Evolutionary conservation across 2,113 vertebrate species (phyloP).

Genomic region (Nansenia antarctica): DNA sequence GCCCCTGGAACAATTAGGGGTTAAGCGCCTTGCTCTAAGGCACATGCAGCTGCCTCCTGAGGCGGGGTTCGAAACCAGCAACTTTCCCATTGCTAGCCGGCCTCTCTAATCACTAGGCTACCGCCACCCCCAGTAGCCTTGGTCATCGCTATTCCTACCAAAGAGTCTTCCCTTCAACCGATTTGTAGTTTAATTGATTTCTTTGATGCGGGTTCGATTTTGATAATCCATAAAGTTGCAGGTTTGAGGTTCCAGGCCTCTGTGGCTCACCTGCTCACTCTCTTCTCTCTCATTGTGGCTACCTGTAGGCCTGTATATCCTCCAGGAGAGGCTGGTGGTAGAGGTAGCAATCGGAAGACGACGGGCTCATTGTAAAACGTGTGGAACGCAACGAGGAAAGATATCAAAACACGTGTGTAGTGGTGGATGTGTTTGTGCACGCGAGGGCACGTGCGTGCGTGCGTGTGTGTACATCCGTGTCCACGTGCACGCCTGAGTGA

Average conservation of each 20-base stretch:
- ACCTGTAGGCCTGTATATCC: too few species aligned
- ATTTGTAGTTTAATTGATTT: not conserved
- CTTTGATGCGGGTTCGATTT: not conserved
- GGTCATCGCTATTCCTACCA: not conserved
- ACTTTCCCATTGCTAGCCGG: too few species aligned
- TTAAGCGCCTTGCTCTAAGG: too few species aligned
- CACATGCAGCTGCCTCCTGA: too few species aligned
- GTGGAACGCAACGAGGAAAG: too few species aligned
- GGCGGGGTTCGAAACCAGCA: too few species aligned
- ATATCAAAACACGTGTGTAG: too few species aligned
- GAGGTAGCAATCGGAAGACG: too few species aligned
- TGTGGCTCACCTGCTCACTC: not conserved
- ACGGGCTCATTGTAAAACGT: too few species aligned
- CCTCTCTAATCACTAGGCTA: conserved; percentile 5
- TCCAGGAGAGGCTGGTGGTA: too few species aligned
- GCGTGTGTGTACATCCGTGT: not conserved
- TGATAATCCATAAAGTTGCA: not conserved
- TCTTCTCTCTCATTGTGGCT: not conserved
- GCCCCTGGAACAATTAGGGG: too few species aligned
- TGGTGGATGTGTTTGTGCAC: not conserved
- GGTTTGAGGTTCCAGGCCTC: not conserved
- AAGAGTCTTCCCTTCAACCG: not conserved
- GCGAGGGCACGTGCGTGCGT: conserved; percentile 34
- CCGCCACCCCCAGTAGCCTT: not conserved
- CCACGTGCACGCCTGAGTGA: not conserved